These are phyloP conservation scores for Zapus hudsonius DNA, from an alignment of 2,113 vertebrate genomes.

Conservation along the genomic window DNA sequence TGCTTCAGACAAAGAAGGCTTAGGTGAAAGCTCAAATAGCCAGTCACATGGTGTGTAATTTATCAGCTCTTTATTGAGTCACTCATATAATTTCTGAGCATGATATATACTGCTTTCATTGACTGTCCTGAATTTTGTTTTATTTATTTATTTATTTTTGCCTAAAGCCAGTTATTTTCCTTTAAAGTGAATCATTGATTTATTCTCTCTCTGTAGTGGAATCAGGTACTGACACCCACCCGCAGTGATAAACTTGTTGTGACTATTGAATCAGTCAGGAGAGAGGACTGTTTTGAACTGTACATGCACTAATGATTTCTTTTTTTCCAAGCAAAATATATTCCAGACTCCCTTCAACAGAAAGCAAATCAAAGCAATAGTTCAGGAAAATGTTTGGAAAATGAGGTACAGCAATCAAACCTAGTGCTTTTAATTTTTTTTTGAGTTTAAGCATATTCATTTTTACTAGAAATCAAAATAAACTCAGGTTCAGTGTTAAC, in stretches of 20 bases:
- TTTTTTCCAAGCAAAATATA: slow-evolving; percentile 47
- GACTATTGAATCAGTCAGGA: slow-evolving; percentile 61
- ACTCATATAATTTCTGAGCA: slow-evolving; percentile 57
- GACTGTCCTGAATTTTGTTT: slow-evolving; percentile 63
- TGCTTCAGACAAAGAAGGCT: slow-evolving; percentile 42
- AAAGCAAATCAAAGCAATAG: slow-evolving; percentile 59
- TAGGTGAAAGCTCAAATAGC: neutral
- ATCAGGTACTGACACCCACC: slow-evolving; percentile 49
- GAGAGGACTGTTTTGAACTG: slow-evolving; percentile 53
- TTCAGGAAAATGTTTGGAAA: slow-evolving; percentile 59
- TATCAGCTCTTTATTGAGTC: slow-evolving; percentile 43
- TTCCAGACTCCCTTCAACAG: neutral
- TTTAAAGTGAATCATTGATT: slow-evolving; percentile 74
- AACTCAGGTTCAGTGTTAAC: neutral
- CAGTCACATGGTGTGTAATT: neutral
- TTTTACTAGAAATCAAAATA: slow-evolving; percentile 53
- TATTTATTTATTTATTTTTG: slow-evolving; percentile 40
- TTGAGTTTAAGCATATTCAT: neutral
- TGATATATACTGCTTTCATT: slow-evolving; percentile 45
- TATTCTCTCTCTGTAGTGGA: slow-evolving; percentile 39
- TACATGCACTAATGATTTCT: slow-evolving; percentile 12
- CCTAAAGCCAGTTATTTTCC: slow-evolving; percentile 64
- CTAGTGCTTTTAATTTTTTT: neutral
- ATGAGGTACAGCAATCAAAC: slow-evolving; percentile 41
- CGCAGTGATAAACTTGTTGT: slow-evolving; percentile 55